Percentiles rank a stretch among this genome's conserved stretches.
Evolutionary conservation across 2,113 vertebrate genomes (phyloP).

Genomic region (Notarius quadriscutis): DNA sequence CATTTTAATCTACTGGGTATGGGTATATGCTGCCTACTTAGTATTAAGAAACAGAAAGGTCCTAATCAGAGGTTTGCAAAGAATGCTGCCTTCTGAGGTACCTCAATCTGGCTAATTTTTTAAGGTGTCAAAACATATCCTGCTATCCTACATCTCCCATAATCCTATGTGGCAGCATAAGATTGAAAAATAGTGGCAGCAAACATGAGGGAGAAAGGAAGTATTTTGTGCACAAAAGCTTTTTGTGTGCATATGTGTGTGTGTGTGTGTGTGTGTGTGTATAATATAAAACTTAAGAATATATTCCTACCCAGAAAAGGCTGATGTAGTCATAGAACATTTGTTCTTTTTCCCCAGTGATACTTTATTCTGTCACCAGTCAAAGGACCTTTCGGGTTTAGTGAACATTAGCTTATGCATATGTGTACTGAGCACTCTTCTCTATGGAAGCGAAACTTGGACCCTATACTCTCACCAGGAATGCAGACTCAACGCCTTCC

Average conservation of each 20-base stretch:
- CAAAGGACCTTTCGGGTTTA: not conserved
- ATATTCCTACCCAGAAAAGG: not conserved
- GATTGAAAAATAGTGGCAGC: not conserved
- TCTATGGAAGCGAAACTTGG: too few relatives aligned
- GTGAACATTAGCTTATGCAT: not conserved
- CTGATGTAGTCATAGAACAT: not conserved
- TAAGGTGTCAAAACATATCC: not conserved
- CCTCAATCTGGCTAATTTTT: not conserved
- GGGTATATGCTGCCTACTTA: not conserved
- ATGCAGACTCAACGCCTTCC: too few relatives aligned
- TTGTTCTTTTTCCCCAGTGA: not conserved
- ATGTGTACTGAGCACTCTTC: too few relatives aligned
- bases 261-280: too few relatives aligned
- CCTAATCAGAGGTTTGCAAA: not conserved
- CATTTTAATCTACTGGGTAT: not conserved
- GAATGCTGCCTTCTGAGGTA: not conserved
- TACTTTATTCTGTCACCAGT: not conserved
- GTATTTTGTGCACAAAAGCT: not conserved
- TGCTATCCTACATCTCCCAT: not conserved
- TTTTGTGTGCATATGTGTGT: too few relatives aligned
- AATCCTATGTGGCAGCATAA: too few relatives aligned
- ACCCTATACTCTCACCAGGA: too few relatives aligned
- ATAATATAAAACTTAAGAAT: not conserved
- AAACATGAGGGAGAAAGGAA: not conserved
- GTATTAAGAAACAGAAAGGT: not conserved